phyloP scores from a whole-genome alignment of 2,113 vertebrate species.

The Acrocephalus kingi region DNA sequence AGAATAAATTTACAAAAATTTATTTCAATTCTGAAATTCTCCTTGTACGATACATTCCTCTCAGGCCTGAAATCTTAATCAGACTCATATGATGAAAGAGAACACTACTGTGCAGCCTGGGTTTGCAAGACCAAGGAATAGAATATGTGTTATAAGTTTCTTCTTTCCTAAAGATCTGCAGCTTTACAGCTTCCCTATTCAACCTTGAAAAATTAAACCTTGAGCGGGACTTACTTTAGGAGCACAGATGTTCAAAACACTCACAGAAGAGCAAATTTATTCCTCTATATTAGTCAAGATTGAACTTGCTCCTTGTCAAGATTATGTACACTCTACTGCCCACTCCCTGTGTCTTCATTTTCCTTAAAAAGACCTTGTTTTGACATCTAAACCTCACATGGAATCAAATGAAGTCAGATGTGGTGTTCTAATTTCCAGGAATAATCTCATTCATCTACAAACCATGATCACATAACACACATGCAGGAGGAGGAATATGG shows the following conservation, averaged over 20 bases:
- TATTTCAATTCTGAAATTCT: neutral
- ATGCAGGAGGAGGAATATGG: neutral
- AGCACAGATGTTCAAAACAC: neutral
- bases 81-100: neutral
- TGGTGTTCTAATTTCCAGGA: neutral
- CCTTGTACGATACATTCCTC: neutral
- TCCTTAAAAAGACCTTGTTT: neutral
- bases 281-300: neutral
- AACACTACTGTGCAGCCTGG: neutral
- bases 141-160: neutral
- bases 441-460: neutral
- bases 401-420: neutral
- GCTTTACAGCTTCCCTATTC: neutral
- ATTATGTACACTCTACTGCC: neutral
- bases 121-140: neutral
- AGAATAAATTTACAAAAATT: neutral
- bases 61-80: neutral
- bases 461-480: neutral
- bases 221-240: neutral
- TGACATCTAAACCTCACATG: neutral
- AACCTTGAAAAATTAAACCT: neutral
- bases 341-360: neutral
- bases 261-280: neutral
- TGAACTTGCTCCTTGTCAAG: neutral
- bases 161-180: neutral